phyloP scores from a whole-genome alignment of 2,888 invertebrate species.

The Halictus quadricinctus region DNA sequence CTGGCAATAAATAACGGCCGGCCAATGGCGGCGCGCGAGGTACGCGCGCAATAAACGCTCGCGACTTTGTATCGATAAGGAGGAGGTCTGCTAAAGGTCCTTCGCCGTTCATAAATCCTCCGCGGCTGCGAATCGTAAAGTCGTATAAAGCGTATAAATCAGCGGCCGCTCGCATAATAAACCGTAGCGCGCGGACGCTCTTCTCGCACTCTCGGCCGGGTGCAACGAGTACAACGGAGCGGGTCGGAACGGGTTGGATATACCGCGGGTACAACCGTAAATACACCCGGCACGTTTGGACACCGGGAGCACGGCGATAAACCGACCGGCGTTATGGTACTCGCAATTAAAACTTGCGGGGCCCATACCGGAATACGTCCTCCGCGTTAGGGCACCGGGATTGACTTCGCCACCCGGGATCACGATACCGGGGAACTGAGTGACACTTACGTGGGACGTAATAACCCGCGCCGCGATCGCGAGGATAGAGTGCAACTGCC shows the following conservation, averaged over 20 bases:
- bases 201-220: not conserved
- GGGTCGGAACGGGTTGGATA: not conserved
- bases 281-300: conserved; percentile 1
- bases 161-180: conserved; percentile 12
- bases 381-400: conserved; percentile 4
- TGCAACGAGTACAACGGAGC: not conserved
- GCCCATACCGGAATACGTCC: conserved; percentile 4
- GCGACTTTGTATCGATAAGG: conserved; percentile 34
- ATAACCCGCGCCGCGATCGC: conserved; percentile 12
- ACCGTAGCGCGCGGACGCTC: conserved; percentile 7
- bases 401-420: conserved; percentile 38
- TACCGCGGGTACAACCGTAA: not conserved
- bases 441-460: conserved; percentile 31
- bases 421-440: conserved; percentile 16
- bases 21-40: not conserved
- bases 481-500: not conserved
- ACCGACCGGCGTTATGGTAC: not conserved
- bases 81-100: conserved; percentile 22
- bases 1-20: conserved; percentile 40
- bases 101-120: conserved; percentile 38
- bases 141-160: conserved; percentile 30
- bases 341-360: conserved; percentile 27
- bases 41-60: conserved; percentile 8
- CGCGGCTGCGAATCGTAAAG: conserved; percentile 39
- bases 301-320: conserved; percentile 1